Conservation (phyloP, 2,113 vertebrate genomes). For the Elachura formosa region DNA sequence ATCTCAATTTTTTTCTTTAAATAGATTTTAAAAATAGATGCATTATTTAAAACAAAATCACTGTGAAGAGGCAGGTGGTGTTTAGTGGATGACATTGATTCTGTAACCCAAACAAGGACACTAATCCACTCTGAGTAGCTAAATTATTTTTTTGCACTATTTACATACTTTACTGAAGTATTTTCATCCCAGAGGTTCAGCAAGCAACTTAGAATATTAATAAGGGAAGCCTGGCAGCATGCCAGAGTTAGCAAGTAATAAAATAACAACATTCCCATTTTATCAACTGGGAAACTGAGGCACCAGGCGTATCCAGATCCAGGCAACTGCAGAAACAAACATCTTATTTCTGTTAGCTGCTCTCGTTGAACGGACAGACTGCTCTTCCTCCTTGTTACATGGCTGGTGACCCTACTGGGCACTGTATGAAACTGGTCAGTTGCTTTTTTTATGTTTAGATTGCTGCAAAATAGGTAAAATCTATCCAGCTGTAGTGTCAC, state of each 20-base stretch:
- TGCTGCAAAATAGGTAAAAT: neutral
- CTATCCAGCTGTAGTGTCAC: neutral
- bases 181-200: slow-evolving; percentile 19
- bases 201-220: slow-evolving; percentile 16
- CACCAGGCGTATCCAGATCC: neutral
- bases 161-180: slow-evolving; percentile 50
- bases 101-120: slow-evolving; percentile 38
- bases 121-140: slow-evolving; percentile 2
- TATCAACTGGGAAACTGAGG: slow-evolving; percentile 16
- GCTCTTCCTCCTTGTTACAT: neutral
- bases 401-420: neutral
- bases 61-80: neutral
- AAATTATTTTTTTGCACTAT: slow-evolving; percentile 24
- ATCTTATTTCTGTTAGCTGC: neutral
- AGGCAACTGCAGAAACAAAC: neutral
- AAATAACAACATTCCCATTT: neutral
- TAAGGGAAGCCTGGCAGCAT: neutral
- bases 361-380: neutral
- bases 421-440: neutral
- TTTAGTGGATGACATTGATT: neutral
- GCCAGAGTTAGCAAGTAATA: neutral
- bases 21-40: neutral
- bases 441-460: neutral
- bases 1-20: neutral
- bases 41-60: neutral